A percentile compares a stretch with the other conserved stretches of the same genome.
Conservation (phyloP, 2,797 vertebrate species). For the Atherinosoma microstoma region DNA sequence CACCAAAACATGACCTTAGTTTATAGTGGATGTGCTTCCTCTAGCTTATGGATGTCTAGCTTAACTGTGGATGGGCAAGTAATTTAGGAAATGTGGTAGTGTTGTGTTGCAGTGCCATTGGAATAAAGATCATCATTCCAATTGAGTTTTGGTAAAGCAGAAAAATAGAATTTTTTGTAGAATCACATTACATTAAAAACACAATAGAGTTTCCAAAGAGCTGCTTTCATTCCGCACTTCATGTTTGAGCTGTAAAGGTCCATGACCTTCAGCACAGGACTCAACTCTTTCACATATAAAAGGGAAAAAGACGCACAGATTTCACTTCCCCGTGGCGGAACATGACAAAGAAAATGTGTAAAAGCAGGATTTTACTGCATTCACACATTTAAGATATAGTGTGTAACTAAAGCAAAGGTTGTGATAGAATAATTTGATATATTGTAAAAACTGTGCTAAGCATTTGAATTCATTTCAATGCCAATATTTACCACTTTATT, state of each 20-base stretch:
- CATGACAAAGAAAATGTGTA: constrained; percentile 19
- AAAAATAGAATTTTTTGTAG: constrained; percentile 51
- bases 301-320: constrained; percentile 25
- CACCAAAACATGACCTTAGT: constrained; percentile 14
- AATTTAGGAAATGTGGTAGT: constrained; percentile 19
- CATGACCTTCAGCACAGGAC: constrained; percentile 42
- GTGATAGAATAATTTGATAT: too few species aligned
- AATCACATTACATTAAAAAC: constrained; percentile 57
- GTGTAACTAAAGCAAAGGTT: too few species aligned
- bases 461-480: too few species aligned
- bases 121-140: constrained; percentile 21
- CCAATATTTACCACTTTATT: too few species aligned
- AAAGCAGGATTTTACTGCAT: neutral
- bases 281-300: constrained; percentile 64
- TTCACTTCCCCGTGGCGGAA: constrained; percentile 28
- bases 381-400: neutral
- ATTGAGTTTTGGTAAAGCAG: constrained; percentile 2
- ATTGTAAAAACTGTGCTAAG: too few species aligned
- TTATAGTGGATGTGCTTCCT: constrained; percentile 18
- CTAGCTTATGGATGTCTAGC: too few species aligned
- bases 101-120: constrained; percentile 2
- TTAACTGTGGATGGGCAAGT: too few species aligned
- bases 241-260: constrained; percentile 54
- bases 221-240: constrained; percentile 37
- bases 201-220: constrained; percentile 14